Evolutionary conservation across 2,888 invertebrate genomes (phyloP).

Genomic region (Protonemura montana): DNA sequence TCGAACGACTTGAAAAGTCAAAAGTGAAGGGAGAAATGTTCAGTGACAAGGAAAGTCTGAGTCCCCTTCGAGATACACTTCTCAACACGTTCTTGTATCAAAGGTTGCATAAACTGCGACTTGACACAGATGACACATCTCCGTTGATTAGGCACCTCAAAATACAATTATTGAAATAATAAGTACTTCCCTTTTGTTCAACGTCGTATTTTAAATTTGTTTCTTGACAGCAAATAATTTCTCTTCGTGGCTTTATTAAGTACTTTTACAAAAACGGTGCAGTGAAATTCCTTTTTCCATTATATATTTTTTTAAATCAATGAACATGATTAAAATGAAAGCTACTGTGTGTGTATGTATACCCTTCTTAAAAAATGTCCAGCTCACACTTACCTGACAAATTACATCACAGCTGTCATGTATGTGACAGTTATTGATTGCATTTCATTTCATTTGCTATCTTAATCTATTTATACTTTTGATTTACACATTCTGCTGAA

Average conservation of each 20-base stretch:
- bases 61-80: not conserved
- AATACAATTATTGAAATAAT: too few relatives aligned
- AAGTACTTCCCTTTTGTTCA: too few relatives aligned
- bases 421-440: not conserved
- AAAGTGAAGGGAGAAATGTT: conserved; percentile 29
- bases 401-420: not conserved
- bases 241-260: not conserved
- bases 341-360: not conserved
- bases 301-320: not conserved
- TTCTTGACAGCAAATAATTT: not conserved
- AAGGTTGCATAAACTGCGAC: not conserved
- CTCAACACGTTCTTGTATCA: not conserved
- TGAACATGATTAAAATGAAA: not conserved
- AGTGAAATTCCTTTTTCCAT: not conserved
- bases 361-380: not conserved
- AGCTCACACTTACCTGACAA: not conserved
- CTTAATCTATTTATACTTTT: not conserved
- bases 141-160: too few relatives aligned
- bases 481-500: not conserved
- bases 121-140: not conserved
- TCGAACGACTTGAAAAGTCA: not conserved
- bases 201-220: not conserved
- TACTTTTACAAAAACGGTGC: not conserved
- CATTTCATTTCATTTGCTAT: not conserved
- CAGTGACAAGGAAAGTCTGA: not conserved